Evolutionary conservation across 2,797 vertebrate species (phyloP), one percentile per base, ranked within the genome.

Genomic region (Sebastes reedi): DNA sequence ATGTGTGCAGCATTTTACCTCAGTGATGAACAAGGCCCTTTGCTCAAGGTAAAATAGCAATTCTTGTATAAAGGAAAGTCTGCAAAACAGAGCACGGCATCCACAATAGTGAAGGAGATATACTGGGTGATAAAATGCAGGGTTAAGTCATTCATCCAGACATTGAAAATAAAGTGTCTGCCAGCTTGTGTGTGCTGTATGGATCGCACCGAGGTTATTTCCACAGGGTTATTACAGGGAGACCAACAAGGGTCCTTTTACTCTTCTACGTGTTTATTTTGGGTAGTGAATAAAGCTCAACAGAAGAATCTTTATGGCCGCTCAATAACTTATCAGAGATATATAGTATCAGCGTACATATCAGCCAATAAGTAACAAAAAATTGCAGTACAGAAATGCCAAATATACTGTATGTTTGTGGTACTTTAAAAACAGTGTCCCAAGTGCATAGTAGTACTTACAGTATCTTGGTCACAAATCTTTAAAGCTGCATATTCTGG

Each of bases 101-200:
- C 32, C 58, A 16, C 25, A 56, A 65, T 39, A 65, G 1, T 56
- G 61, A 65, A 54, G 52, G 46, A 72, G 27, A 56, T 72, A n/a
- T 8, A 62, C 9, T 13, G 1, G 24, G 55, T 71, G 56, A 80
- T 81, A 70, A 32, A 64, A 83, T 70, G 62, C 67, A 77, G 34
- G 75, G 78, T 78, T 65, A 62, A 76, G 64, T 61, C 56, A 58
- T 79, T 75, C 22, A 77, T 76, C 56, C 27, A 62, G 16, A 68
- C 66, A 13, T 68, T 58, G 74, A 55, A 70, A 67, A 76, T 60
- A 52, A 70, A 75, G 30, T 58, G 62, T n/a, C 52, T 52, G 7
- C 8, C 25, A 61, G 72, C 55, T 6, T 65, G 30, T 34, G 12
- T 10, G 18, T 59, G 70, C 12, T 24, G 56, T 42, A 13, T 29